Conservation (phyloP, 2,113 vertebrate species). For the Thinocorus orbignyianus region DNA sequence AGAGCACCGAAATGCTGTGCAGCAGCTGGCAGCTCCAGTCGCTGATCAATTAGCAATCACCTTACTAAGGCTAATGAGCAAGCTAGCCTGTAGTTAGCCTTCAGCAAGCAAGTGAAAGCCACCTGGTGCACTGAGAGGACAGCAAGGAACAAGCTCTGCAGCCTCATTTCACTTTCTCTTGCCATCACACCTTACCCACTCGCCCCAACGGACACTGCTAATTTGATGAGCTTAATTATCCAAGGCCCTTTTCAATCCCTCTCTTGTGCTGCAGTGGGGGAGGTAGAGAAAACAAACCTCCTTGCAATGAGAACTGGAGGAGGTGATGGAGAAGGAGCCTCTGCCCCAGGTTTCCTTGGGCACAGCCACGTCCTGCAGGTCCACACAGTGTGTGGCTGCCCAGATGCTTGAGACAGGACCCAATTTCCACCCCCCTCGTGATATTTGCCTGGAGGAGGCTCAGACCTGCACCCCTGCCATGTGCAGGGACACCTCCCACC, state of each 20-base stretch:
- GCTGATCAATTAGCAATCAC: not conserved
- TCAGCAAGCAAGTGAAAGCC: not conserved
- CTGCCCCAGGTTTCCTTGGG: fast-evolving
- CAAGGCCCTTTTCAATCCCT: not conserved
- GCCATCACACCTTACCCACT: not conserved
- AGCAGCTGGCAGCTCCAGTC: not conserved
- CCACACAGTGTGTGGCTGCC: not conserved
- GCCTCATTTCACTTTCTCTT: not conserved
- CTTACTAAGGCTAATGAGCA: too few relatives aligned
- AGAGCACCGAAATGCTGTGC: fast-evolving
- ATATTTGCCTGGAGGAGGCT: fast-evolving
- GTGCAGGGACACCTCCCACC: not conserved
- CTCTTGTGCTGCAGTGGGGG: not conserved
- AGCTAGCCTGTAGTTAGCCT: not conserved
- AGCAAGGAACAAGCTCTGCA: not conserved
- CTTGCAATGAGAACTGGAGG: fast-evolving
- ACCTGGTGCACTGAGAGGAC: fast-evolving
- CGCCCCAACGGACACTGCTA: not conserved
- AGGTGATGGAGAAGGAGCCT: not conserved
- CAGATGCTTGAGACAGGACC: not conserved
- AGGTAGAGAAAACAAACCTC: not conserved
- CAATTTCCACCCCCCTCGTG: not conserved
- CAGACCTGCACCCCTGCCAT: not conserved
- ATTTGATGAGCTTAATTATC: not conserved
- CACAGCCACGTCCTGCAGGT: not conserved